Base-by-base conservation (phyloP, 1,140 invertebrate species). In the Drosophila simulans region DNA sequence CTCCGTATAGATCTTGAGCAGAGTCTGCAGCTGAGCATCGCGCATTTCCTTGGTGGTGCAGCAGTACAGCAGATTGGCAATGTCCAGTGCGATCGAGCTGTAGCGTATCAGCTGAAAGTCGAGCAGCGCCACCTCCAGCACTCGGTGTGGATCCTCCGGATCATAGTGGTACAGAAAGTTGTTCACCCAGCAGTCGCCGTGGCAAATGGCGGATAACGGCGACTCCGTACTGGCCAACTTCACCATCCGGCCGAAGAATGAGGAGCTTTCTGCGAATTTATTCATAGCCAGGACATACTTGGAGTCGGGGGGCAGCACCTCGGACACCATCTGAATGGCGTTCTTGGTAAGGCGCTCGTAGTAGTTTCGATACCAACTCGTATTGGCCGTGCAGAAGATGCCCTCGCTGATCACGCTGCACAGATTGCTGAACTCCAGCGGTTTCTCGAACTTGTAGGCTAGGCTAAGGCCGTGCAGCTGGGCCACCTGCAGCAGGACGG, bases 131-230 rank as follows among this genome's bases (percentile, higher is more conserved):
- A 95, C 94, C 34, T 91, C 90, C 10, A 88, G 48, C 12, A 92
- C 86, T 0, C 55, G 70, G 13, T 77, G 65, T 4, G 60, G 57
- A 64, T 77, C 80, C 39, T 79, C 63, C 8, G 71, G 70, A 37
- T 93, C 93, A 65, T 95, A 94, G 49, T 93, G 93, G 78, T 96
- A 96, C 1, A 96, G 78, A 70, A 96, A 94, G 89, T 96, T 96
- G 71, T 96, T 96, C 0, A 95, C 95, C 95, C 95, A 96, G 81
- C 95, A 96, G 65, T 96, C 95, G 0, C 96, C 96, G 70, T 96
- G 96, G 60, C 94, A 94, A 58, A 96, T 95, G 4, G 95, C 95
- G 0, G 95, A 94, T 17, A 96, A 86, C 0, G 94, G 94, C 17
- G 95, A 95, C 68, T 93, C 93, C 0, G 94, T 93, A 2, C 94